phyloP scores from a whole-genome alignment of 2,113 vertebrate species.

The Pterocles orientalis region DNA sequence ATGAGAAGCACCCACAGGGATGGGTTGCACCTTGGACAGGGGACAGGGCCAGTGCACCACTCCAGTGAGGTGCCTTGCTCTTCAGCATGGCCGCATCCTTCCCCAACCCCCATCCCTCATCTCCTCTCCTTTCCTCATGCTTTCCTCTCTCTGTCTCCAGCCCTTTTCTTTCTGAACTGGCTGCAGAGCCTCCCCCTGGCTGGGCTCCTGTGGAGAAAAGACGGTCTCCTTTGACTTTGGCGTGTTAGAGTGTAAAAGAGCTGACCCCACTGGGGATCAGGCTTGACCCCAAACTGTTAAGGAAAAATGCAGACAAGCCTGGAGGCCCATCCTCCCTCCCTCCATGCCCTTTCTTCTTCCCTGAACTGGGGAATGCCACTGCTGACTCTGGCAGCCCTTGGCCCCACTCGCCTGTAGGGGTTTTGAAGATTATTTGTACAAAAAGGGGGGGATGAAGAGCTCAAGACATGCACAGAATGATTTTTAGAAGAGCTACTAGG shows the following conservation, averaged over 20 bases:
- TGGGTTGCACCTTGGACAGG: not conserved
- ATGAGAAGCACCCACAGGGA: not conserved
- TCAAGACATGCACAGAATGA: not conserved
- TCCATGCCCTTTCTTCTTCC: not conserved
- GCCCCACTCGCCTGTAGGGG: not conserved
- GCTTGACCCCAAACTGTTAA: constrained; percentile 73
- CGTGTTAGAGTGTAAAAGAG: constrained; percentile 62
- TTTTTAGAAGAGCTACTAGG: not conserved
- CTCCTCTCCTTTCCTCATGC: not conserved
- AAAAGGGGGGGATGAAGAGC: not conserved
- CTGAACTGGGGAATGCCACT: not conserved
- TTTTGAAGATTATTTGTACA: not conserved
- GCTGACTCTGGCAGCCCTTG: not conserved
- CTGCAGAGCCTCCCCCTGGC: not conserved
- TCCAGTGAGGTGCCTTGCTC: rapidly evolving
- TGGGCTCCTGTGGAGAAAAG: not conserved
- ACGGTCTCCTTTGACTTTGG: constrained; percentile 66
- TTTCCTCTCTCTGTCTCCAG: rapidly evolving
- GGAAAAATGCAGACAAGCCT: constrained; percentile 50
- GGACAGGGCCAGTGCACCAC: rapidly evolving
- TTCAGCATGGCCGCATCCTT: rapidly evolving
- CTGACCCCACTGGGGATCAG: constrained; percentile 63
- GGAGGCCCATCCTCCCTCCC: not conserved
- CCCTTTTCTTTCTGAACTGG: not conserved
- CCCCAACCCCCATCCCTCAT: rapidly evolving